Evolutionary conservation across 1,140 invertebrate genomes (phyloP).

Genomic region (Brachionus calyciflorus): DNA sequence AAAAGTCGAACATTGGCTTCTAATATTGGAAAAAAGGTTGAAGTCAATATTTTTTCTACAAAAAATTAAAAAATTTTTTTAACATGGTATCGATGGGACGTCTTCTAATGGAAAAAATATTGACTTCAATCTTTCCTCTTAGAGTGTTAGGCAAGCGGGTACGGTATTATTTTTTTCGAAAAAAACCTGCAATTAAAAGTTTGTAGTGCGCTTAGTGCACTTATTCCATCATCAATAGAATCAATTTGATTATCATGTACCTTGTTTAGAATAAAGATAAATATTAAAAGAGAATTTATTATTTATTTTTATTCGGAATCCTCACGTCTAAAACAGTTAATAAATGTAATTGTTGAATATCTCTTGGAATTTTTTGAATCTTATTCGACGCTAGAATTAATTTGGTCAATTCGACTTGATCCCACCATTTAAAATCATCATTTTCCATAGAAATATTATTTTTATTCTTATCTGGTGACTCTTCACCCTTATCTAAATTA

Average conservation of each 20-base stretch:
- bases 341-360: conserved; percentile 70
- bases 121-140: no score
- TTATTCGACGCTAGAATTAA: conserved; percentile 78
- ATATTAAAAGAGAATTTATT: background rate
- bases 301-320: no score
- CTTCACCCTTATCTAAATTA: conserved; percentile 70
- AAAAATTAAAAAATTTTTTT: no score
- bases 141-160: no score
- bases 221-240: conserved; percentile 60
- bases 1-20: no score
- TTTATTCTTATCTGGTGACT: conserved; percentile 49
- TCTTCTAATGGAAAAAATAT: no score
- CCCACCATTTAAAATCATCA: conserved; percentile 77
- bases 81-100: no score
- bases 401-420: conserved; percentile 72
- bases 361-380: conserved; percentile 67
- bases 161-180: no score
- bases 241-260: conserved; percentile 75
- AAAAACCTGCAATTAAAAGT: conserved; percentile 57
- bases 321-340: conserved; percentile 72
- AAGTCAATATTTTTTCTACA: no score
- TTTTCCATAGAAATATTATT: conserved; percentile 43
- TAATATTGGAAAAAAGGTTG: no score
- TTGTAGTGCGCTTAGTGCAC: conserved; percentile 52
- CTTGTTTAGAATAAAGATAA: conserved; percentile 60